A percentile compares a stretch with the other conserved stretches of the same genome.
These are phyloP conservation scores for Ptilodon capucinus DNA, from an alignment of 2,888 invertebrate genomes.

Conservation along the genomic window DNA sequence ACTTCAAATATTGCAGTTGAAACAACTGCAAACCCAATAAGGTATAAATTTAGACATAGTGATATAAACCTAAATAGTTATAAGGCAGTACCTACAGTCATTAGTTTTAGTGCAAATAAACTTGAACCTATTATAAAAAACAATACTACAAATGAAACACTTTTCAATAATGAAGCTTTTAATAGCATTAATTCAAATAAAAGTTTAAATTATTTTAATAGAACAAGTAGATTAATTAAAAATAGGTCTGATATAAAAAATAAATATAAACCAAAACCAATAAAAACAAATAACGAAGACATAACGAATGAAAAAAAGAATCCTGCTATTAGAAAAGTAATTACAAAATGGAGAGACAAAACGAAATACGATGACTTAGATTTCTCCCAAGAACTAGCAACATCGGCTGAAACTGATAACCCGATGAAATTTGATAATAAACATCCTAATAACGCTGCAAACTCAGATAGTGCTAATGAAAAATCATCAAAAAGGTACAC, in stretches of 20 bases:
- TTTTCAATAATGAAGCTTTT: not conserved
- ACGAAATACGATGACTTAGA: conserved; percentile 71
- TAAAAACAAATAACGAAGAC: conserved; percentile 12
- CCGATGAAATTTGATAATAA: conserved; percentile 27
- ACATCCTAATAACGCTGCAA: conserved; percentile 34
- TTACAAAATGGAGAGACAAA: conserved; percentile 80
- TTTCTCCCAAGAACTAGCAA: conserved; percentile 60
- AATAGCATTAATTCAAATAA: not conserved
- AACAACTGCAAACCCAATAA: conserved; percentile 55
- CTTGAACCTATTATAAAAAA: not conserved
- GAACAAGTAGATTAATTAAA: conserved; percentile 34
- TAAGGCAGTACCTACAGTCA: conserved; percentile 42
- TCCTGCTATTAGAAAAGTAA: conserved; percentile 67
- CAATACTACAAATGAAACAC: not conserved
- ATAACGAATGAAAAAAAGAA: conserved; percentile 38
- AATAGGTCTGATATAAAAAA: conserved; percentile 28
- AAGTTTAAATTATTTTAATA: conserved; percentile 11
- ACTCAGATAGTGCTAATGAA: conserved; percentile 37
- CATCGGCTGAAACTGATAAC: conserved; percentile 38
- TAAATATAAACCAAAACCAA: conserved; percentile 28
- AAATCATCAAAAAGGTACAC: conserved; percentile 36
- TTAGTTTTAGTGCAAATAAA: conserved; percentile 35
- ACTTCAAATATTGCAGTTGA: conserved; percentile 44
- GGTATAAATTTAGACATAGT: conserved; percentile 64
- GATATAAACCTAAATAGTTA: conserved; percentile 34